These are phyloP conservation scores for Sceliomorpha sp. DNA, from an alignment of 2,888 invertebrate species.

Conservation along the genomic window DNA sequence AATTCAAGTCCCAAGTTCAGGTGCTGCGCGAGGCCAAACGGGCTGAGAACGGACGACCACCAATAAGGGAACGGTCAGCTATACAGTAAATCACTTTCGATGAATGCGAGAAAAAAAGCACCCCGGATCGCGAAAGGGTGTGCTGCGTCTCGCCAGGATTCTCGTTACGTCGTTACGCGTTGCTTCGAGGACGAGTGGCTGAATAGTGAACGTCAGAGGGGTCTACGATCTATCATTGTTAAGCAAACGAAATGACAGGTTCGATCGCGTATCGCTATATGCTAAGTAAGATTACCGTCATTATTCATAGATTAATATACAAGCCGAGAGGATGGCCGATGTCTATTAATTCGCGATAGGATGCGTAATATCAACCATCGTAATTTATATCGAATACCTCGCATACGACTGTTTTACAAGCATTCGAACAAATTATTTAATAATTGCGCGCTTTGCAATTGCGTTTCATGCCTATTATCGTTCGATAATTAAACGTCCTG, in stretches of 20 bases:
- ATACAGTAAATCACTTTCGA: conserved; percentile 27
- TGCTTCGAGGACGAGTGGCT: conserved; percentile 3
- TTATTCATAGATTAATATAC: conserved; percentile 22
- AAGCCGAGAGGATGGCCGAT: conserved; percentile 2
- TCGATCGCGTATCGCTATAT: conserved; percentile 27
- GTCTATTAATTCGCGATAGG: conserved; percentile 8
- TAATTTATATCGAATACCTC: no score
- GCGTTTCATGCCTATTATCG: no score
- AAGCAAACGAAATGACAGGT: conserved; percentile 38
- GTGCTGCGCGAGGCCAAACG: not conserved
- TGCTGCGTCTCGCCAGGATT: conserved; percentile 15
- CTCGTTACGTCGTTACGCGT: conserved; percentile 13
- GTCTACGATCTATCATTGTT: conserved; percentile 38
- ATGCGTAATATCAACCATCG: not conserved
- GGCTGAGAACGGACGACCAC: conserved; percentile 14
- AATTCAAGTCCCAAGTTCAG: conserved; percentile 8
- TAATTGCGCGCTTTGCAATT: no score
- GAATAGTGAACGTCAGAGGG: conserved; percentile 29
- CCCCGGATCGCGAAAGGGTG: conserved; percentile 38
- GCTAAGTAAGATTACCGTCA: conserved; percentile 6
- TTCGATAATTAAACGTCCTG: no score
- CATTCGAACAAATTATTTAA: no score
- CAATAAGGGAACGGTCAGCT: conserved; percentile 23
- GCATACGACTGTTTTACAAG: no score
- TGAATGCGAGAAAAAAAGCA: conserved; percentile 11